Evolutionary conservation across 2,113 vertebrate genomes (phyloP).

Genomic region (Ptychochromis oligacanthus): DNA sequence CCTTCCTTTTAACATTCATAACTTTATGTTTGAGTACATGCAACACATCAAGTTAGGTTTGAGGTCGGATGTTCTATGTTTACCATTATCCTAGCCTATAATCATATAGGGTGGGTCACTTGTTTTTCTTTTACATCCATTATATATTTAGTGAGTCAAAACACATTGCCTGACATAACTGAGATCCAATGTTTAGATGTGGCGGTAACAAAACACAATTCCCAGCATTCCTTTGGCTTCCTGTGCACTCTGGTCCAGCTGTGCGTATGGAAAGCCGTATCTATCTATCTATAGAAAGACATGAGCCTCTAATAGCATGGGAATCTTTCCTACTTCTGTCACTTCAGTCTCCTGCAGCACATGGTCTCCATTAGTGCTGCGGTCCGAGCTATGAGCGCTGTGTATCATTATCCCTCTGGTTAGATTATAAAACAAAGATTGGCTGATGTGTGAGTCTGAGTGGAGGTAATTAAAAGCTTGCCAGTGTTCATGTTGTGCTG

Average conservation of each 20-base stretch:
- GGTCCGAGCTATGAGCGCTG: conserved; percentile 37
- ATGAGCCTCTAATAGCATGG: conserved; percentile 8
- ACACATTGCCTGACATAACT: conserved; percentile 61
- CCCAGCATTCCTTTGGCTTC: conserved; percentile 73
- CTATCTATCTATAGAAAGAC: neutral
- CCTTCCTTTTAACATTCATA: neutral
- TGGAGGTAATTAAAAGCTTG: conserved; percentile 57
- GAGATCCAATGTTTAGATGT: conserved; percentile 64
- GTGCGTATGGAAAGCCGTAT: neutral
- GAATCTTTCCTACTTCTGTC: conserved; percentile 35
- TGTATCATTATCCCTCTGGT: conserved; percentile 60
- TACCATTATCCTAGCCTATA: conserved; percentile 63
- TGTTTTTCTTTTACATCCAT: conserved; percentile 61
- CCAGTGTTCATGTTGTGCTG: conserved; percentile 18
- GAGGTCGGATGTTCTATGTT: conserved; percentile 44
- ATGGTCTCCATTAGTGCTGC: conserved; percentile 60
- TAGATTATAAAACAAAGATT: conserved; percentile 54
- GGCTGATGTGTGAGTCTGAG: conserved; percentile 56
- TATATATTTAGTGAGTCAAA: conserved; percentile 78
- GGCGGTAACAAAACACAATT: conserved; percentile 61
- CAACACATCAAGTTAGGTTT: conserved; percentile 36
- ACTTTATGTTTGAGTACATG: conserved; percentile 7
- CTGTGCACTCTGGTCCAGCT: conserved; percentile 28
- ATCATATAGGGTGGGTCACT: conserved; percentile 78
- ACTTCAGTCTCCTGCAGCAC: conserved; percentile 46